Conservation (phyloP, 2,888 invertebrate species). For the Aspidapion aeneum region DNA sequence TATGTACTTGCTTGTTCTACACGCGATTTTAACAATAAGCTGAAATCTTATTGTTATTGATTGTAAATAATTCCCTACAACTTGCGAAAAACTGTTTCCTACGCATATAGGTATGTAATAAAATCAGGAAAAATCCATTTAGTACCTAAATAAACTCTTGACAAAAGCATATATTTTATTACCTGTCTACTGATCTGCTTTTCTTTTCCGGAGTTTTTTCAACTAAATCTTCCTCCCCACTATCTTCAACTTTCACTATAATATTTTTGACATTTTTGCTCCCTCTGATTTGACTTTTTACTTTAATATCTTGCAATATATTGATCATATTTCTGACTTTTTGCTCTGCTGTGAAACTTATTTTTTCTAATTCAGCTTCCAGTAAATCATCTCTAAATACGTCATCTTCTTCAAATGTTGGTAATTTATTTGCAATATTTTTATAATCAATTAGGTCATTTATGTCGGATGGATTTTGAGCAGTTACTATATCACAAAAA, state of each 20-base stretch:
- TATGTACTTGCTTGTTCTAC: too few species aligned
- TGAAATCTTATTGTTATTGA: too few species aligned
- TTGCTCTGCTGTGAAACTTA: constrained; percentile 17
- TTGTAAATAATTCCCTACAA: too few species aligned
- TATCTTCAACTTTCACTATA: constrained; percentile 11
- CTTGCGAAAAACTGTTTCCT: too few species aligned
- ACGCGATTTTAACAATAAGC: too few species aligned
- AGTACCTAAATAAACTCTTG: too few species aligned
- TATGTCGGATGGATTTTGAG: constrained; percentile 7
- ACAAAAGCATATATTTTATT: too few species aligned
- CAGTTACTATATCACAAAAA: not conserved
- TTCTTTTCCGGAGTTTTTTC: constrained; percentile 22
- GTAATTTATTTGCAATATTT: too few species aligned
- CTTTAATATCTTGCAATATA: constrained; percentile 17
- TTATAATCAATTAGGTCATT: too few species aligned
- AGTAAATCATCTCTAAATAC: not conserved
- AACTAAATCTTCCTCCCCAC: constrained; percentile 18
- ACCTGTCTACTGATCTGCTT: not conserved
- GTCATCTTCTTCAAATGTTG: too few species aligned
- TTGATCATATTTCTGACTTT: constrained; percentile 4
- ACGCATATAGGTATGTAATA: too few species aligned
- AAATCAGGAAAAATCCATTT: too few species aligned
- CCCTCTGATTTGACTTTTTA: constrained; percentile 8
- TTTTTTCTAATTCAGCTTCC: constrained; percentile 16
- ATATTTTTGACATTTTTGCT: not conserved